phyloP scores from a whole-genome alignment of 1,140 invertebrate genomes.

The Bombus superbus region DNA sequence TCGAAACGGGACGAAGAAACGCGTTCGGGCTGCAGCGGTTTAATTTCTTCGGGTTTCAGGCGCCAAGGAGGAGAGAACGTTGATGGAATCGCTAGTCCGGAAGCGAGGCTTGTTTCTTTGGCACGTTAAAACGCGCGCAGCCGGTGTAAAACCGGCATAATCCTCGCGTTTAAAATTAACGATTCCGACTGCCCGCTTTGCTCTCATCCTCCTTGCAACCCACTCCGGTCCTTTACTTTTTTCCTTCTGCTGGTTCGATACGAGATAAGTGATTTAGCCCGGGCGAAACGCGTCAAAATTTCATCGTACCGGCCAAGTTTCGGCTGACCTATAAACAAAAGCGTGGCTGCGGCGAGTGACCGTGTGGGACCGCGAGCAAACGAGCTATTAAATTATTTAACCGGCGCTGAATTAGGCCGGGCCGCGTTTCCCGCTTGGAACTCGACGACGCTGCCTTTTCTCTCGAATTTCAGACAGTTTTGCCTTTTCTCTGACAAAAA shows the following conservation, averaged over 20 bases:
- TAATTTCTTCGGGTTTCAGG: background rate
- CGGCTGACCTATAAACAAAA: slow-evolving; percentile 34
- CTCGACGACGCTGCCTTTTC: background rate
- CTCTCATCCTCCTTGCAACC: background rate
- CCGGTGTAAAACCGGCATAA: slow-evolving; percentile 1
- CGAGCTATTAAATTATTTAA: slow-evolving; percentile 73
- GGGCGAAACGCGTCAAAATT: slow-evolving; percentile 20
- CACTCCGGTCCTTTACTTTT: too few relatives aligned
- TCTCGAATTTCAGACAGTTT: background rate
- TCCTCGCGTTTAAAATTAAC: slow-evolving; percentile 41
- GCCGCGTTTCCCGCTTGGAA: background rate
- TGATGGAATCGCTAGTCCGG: slow-evolving; percentile 17
- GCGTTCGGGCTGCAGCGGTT: background rate
- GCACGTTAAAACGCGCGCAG: background rate
- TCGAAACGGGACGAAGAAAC: background rate
- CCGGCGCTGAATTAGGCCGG: slow-evolving; percentile 64
- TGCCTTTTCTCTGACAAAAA: background rate
- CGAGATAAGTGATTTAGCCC: background rate
- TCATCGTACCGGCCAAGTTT: background rate
- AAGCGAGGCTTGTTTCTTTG: slow-evolving; percentile 28
- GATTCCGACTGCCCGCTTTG: slow-evolving; percentile 11
- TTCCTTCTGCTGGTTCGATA: background rate
- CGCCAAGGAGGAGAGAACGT: background rate
- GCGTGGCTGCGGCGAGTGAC: background rate
- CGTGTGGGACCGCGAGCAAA: slow-evolving; percentile 2